Percentiles rank a stretch among this genome's conserved stretches.
phyloP scores from a whole-genome alignment of 1,140 invertebrate species.

The Drosophila tani region DNA sequence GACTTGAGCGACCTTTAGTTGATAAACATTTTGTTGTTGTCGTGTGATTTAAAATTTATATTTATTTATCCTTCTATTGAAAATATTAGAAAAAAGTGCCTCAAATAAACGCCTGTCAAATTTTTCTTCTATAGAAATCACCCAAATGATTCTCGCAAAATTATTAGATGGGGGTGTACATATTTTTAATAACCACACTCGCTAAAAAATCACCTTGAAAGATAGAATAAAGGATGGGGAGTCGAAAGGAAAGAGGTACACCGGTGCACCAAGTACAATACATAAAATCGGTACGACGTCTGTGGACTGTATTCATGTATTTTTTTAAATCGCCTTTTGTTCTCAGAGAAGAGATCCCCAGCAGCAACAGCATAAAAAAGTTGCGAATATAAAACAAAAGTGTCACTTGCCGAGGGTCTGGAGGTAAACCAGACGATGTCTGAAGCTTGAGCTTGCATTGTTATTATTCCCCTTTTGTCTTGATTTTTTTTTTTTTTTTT shows the following conservation, averaged over 20 bases:
- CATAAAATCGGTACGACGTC: slow-evolving; percentile 41
- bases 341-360: slow-evolving; percentile 53
- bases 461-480: slow-evolving; percentile 62
- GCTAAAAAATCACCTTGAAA: neutral
- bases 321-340: slow-evolving; percentile 78
- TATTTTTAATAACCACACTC: slow-evolving; percentile 1
- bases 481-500: slow-evolving; percentile 34
- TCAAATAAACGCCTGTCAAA: too few relatives aligned
- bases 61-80: too few relatives aligned
- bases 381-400: slow-evolving; percentile 83
- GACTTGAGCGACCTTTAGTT: too few relatives aligned
- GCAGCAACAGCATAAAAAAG: slow-evolving; percentile 62
- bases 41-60: too few relatives aligned
- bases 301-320: slow-evolving; percentile 43
- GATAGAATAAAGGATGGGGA: neutral
- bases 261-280: slow-evolving; percentile 46
- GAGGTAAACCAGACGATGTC: slow-evolving; percentile 39
- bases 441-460: slow-evolving; percentile 66
- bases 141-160: too few relatives aligned
- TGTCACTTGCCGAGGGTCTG: slow-evolving; percentile 70
- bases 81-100: too few relatives aligned
- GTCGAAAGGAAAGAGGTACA: slow-evolving; percentile 14
- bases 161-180: neutral
- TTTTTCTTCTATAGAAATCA: too few relatives aligned
- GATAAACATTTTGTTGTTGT: too few relatives aligned